Conservation (phyloP, 1,140 invertebrate species). For the Aphaenogaster floridana region DNA sequence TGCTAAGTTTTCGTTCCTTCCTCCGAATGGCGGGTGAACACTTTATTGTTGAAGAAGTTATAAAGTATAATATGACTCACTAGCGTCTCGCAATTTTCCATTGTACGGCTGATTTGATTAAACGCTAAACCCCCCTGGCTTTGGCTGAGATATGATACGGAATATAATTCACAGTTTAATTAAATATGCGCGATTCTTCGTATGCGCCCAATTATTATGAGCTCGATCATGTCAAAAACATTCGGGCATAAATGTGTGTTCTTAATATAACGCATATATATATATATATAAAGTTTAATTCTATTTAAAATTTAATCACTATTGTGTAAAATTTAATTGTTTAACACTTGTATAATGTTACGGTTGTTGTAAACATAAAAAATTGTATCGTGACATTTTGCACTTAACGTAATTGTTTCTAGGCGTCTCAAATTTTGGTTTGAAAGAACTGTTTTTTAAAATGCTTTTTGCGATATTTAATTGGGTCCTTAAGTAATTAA, state of each 20-base stretch:
- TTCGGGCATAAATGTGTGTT: not conserved
- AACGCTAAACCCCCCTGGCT: slow-evolving; percentile 40
- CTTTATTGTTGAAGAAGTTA: slow-evolving; percentile 41
- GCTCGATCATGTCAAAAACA: slow-evolving; percentile 11
- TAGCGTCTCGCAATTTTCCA: slow-evolving; percentile 29
- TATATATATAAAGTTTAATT: not conserved
- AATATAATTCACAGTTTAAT: slow-evolving; percentile 64
- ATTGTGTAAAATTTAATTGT: slow-evolving; percentile 4
- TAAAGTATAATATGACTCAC: slow-evolving; percentile 24
- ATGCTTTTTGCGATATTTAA: slow-evolving; percentile 10
- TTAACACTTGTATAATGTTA: slow-evolving; percentile 3
- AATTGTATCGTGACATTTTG: not conserved
- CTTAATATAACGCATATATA: slow-evolving; percentile 18
- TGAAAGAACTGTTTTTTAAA: not conserved
- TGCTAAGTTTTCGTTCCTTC: slow-evolving; percentile 33
- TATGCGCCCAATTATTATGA: slow-evolving; percentile 34
- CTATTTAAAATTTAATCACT: too few species aligned
- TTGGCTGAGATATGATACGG: slow-evolving; percentile 1
- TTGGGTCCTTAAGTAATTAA: slow-evolving; percentile 24
- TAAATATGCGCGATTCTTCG: slow-evolving; percentile 46
- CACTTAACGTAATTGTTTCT: not conserved
- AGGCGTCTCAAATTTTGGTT: not conserved
- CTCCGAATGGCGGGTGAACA: not conserved
- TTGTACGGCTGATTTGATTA: slow-evolving; percentile 63
- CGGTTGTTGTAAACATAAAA: not conserved